Evolutionary conservation across 2,888 invertebrate genomes (phyloP).

Genomic region (Temnothorax rugatulus): DNA sequence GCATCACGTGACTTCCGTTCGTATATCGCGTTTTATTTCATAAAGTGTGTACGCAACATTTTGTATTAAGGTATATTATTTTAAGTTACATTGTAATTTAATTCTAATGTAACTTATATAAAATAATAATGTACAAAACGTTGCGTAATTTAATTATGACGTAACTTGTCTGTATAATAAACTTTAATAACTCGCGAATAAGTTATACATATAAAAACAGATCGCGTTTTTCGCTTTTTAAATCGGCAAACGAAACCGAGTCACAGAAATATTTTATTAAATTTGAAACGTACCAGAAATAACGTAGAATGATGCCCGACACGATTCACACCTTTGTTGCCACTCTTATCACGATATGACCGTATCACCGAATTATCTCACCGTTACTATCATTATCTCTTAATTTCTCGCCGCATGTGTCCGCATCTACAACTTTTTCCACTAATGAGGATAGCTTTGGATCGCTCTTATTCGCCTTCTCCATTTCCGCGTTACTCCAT

Average conservation of each 20-base stretch:
- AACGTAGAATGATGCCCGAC: neutral
- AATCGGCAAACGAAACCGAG: neutral
- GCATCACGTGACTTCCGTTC: neutral
- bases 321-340: neutral
- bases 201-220: neutral
- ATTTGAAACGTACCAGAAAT: neutral
- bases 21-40: neutral
- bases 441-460: neutral
- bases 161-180: neutral
- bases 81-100: too few relatives aligned
- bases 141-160: neutral
- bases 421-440: neutral
- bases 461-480: neutral
- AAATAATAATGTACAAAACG: too few relatives aligned
- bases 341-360: neutral
- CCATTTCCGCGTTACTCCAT: neutral
- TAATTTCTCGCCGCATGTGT: neutral
- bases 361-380: slow-evolving; percentile 21
- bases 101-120: too few relatives aligned
- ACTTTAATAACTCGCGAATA: neutral
- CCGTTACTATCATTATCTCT: slow-evolving; percentile 12
- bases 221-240: neutral
- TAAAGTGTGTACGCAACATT: neutral
- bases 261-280: neutral
- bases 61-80: neutral